phyloP scores from a whole-genome alignment of 1,140 invertebrate genomes.

The Aporrectodea caliginosa region DNA sequence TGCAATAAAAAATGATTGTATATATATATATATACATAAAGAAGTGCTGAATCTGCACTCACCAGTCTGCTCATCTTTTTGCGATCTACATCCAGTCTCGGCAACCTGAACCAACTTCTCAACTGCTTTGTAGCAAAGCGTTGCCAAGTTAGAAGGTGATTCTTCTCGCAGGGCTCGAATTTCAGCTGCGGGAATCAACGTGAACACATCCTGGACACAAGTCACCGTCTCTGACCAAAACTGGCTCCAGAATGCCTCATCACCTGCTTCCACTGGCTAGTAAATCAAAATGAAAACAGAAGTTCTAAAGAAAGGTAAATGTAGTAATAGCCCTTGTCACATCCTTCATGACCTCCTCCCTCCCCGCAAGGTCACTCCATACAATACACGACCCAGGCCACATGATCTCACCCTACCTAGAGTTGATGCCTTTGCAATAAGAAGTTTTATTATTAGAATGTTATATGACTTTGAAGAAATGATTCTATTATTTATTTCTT shows the following conservation, averaged over 20 bases:
- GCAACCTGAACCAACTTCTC: constrained; percentile 91
- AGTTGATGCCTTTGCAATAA: too few species aligned
- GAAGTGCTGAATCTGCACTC: too few species aligned
- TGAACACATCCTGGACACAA: constrained; percentile 94
- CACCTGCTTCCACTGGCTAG: constrained; percentile 81
- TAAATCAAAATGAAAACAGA: too few species aligned
- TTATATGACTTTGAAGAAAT: too few species aligned
- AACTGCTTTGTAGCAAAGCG: constrained; percentile 96
- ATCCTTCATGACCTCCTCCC: too few species aligned
- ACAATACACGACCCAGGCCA: too few species aligned
- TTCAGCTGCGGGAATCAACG: constrained; percentile 86
- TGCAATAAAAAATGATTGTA: neutral
- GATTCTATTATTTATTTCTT: too few species aligned
- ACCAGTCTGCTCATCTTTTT: constrained; percentile 90
- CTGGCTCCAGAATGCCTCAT: constrained; percentile 97
- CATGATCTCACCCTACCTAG: too few species aligned
- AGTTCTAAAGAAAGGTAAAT: too few species aligned
- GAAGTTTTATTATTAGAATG: too few species aligned
- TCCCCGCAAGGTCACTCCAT: too few species aligned
- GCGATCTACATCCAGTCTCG: constrained; percentile 86
- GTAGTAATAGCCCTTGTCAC: too few species aligned
- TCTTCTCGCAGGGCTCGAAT: constrained; percentile 90
- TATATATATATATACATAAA: neutral
- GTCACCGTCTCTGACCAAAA: constrained; percentile 96
- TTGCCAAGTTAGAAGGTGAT: constrained; percentile 95